phyloP scores from a whole-genome alignment of 1,140 invertebrate genomes.

The Listronotus oregonensis region DNA sequence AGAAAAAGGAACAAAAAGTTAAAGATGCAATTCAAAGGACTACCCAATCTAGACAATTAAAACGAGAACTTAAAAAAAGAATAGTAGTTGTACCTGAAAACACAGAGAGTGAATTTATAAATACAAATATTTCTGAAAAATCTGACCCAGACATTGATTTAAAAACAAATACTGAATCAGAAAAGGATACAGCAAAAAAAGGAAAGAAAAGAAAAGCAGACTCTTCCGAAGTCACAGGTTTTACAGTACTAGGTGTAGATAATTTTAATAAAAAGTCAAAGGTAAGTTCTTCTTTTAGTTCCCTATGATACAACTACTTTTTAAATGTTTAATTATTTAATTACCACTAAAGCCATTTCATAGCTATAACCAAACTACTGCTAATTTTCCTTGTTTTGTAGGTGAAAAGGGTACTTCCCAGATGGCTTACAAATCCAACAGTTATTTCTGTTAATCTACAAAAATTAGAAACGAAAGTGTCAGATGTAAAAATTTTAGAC shows the following conservation, averaged over 20 bases:
- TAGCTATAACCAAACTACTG: too few relatives aligned
- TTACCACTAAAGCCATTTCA: not conserved
- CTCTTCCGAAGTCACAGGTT: conserved; percentile 41
- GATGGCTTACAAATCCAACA: conserved; percentile 84
- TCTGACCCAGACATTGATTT: conserved; percentile 1
- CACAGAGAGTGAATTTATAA: conserved; percentile 38
- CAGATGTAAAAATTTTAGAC: conserved; percentile 67
- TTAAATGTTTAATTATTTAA: conserved; percentile 11
- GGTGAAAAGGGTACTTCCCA: conserved; percentile 71
- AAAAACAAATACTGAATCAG: conserved; percentile 4
- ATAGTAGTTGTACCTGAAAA: conserved; percentile 37
- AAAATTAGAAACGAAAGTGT: conserved; percentile 63
- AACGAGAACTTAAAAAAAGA: conserved; percentile 34
- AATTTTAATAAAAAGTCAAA: conserved; percentile 43
- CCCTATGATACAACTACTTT: not conserved
- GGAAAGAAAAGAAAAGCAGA: conserved; percentile 37
- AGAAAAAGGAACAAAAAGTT: conserved; percentile 37
- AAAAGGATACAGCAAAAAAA: conserved; percentile 27
- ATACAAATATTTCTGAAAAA: conserved; percentile 25
- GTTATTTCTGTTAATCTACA: conserved; percentile 74
- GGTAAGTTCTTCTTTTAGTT: conserved; percentile 31
- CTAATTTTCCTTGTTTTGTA: too few relatives aligned
- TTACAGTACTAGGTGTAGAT: conserved; percentile 49
- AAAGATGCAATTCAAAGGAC: conserved; percentile 35
- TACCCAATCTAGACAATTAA: conserved; percentile 32